A percentile compares a stretch with the other conserved stretches of the same genome.
These are phyloP conservation scores for Phataginus tetradactyla DNA, from an alignment of 2,797 vertebrate species.

Conservation along the genomic window DNA sequence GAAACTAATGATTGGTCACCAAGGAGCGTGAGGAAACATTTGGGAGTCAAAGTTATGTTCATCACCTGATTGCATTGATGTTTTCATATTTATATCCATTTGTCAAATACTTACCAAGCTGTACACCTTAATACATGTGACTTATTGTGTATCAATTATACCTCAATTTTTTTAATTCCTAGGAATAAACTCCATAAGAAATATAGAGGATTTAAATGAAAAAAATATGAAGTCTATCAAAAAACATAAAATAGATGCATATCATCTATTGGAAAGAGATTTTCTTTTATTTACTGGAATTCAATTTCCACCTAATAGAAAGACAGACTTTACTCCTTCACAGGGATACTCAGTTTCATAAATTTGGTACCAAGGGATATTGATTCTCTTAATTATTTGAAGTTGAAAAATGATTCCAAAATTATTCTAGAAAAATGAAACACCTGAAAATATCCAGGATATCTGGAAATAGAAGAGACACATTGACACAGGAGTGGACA, in stretches of 20 bases:
- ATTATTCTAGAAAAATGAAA: constrained; percentile 18
- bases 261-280: too few species aligned
- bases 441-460: not conserved
- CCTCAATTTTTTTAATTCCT: not conserved
- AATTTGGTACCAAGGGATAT: not conserved
- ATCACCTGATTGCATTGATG: not conserved
- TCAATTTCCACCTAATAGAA: not conserved
- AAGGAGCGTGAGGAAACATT: not conserved
- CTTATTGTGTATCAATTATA: not conserved
- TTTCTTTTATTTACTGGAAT: too few species aligned
- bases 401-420: constrained; percentile 14
- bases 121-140: not conserved
- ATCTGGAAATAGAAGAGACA: not conserved
- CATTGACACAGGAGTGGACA: not conserved
- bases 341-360: not conserved
- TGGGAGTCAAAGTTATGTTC: too few species aligned
- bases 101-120: not conserved
- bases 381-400: constrained; percentile 22
- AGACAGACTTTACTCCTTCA: not conserved
- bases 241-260: not conserved
- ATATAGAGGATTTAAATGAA: not conserved
- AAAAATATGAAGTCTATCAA: not conserved
- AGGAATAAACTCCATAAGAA: not conserved
- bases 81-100: not conserved
- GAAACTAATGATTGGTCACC: not conserved